Conservation (phyloP, 2,113 vertebrate species). For the Manacus vitellinus region DNA sequence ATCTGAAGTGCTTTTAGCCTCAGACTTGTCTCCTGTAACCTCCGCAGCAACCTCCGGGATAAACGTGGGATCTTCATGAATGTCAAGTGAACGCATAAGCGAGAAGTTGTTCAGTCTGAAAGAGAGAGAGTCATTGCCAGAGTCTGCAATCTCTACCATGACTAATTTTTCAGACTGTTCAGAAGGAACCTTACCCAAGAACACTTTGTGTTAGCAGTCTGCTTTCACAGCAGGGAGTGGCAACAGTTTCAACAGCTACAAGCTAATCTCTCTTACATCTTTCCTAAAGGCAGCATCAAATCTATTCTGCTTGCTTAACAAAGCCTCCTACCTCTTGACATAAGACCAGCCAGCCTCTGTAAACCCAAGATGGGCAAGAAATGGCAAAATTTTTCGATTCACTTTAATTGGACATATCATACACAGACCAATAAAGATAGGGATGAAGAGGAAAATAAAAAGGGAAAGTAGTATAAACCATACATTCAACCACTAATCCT, state of each 20-base stretch:
- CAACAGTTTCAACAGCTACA: neutral
- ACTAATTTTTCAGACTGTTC: neutral
- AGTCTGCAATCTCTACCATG: neutral
- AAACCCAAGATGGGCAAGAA: neutral
- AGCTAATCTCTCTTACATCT: neutral
- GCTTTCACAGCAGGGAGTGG: neutral
- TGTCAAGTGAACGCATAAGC: slow-evolving; percentile 57
- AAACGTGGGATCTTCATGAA: slow-evolving; percentile 63
- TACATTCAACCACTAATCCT: neutral
- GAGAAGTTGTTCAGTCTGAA: slow-evolving; percentile 59
- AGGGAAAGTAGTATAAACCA: neutral
- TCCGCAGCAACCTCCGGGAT: slow-evolving; percentile 23
- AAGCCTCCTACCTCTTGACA: slow-evolving; percentile 25
- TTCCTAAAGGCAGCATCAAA: neutral
- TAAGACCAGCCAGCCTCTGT: neutral
- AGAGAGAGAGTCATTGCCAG: neutral
- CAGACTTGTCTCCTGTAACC: neutral
- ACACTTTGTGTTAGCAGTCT: neutral
- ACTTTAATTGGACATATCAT: neutral
- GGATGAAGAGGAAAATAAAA: neutral
- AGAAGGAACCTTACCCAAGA: neutral
- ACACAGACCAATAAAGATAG: neutral
- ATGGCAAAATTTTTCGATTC: neutral
- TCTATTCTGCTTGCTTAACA: neutral
- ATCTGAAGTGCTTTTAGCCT: neutral